A percentile compares a stretch with the other conserved stretches of the same genome.
phyloP scores from a whole-genome alignment of 2,888 invertebrate genomes.

The Mythimna impura region DNA sequence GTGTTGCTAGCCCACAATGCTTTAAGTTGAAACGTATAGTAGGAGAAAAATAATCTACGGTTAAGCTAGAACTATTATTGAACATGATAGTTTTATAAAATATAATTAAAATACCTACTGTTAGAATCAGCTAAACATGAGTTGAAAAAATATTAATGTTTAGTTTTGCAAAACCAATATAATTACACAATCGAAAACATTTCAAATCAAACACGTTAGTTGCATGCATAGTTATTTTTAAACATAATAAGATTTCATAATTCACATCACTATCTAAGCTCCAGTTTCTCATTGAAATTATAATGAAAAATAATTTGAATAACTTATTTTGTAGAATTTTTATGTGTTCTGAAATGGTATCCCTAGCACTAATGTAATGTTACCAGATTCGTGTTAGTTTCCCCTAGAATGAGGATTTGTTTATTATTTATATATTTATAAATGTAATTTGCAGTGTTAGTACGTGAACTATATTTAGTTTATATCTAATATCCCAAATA shows the following conservation, averaged over 20 bases:
- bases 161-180: not conserved
- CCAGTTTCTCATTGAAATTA: not conserved
- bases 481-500: too few species aligned
- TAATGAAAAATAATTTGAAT: not conserved
- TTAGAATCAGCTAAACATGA: too few species aligned
- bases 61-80: too few species aligned
- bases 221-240: not conserved
- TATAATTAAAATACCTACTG: too few species aligned
- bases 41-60: too few species aligned
- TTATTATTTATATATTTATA: not conserved
- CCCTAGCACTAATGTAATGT: constrained; percentile 26
- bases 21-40: not conserved
- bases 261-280: not conserved
- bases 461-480: too few species aligned
- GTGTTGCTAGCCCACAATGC: not conserved
- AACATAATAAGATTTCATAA: not conserved
- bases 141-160: not conserved
- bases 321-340: not conserved
- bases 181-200: not conserved
- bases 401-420: constrained; percentile 4
- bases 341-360: constrained; percentile 1
- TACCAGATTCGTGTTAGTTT: constrained; percentile 15
- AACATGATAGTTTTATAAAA: too few species aligned
- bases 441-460: not conserved
- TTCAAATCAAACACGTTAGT: not conserved